Percentiles rank a stretch among this genome's conserved stretches.
phyloP scores from a whole-genome alignment of 2,888 invertebrate genomes.

The Idaea biselata region DNA sequence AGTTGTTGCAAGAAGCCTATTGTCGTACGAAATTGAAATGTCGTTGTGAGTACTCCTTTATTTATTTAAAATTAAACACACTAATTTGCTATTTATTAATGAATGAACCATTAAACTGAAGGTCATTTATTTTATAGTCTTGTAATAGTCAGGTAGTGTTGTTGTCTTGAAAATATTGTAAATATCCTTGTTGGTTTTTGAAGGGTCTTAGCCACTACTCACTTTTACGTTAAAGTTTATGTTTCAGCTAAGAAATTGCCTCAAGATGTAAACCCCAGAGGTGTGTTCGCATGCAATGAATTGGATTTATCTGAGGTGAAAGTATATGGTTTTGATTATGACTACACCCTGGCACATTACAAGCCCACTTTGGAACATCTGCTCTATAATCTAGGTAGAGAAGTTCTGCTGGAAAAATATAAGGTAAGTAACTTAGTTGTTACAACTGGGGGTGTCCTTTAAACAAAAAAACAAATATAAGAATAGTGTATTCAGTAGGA shows the following conservation, averaged over 20 bases:
- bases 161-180: neutral
- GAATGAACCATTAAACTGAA: neutral
- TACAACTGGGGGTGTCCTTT: too few relatives aligned
- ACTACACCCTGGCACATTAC: slow-evolving; percentile 98
- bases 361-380: slow-evolving; percentile 93
- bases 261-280: slow-evolving; percentile 90
- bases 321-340: slow-evolving; percentile 99
- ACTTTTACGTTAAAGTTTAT: slow-evolving; percentile 9
- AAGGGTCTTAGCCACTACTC: slow-evolving; percentile 2
- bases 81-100: neutral
- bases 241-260: slow-evolving; percentile 91
- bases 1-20: slow-evolving; percentile 82
- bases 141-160: neutral
- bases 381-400: slow-evolving; percentile 93
- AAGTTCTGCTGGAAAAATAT: slow-evolving; percentile 91
- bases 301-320: slow-evolving; percentile 93
- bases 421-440: slow-evolving; percentile 81
- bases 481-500: neutral
- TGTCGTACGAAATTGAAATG: slow-evolving; percentile 84
- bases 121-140: neutral
- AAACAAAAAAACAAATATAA: neutral
- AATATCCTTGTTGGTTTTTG: neutral
- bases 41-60: slow-evolving; percentile 81
- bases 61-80: too few relatives aligned
- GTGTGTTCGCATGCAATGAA: slow-evolving; percentile 98